Base-by-base conservation (phyloP, 2,888 invertebrate genomes). In the Halocaridina rubra region DNA sequence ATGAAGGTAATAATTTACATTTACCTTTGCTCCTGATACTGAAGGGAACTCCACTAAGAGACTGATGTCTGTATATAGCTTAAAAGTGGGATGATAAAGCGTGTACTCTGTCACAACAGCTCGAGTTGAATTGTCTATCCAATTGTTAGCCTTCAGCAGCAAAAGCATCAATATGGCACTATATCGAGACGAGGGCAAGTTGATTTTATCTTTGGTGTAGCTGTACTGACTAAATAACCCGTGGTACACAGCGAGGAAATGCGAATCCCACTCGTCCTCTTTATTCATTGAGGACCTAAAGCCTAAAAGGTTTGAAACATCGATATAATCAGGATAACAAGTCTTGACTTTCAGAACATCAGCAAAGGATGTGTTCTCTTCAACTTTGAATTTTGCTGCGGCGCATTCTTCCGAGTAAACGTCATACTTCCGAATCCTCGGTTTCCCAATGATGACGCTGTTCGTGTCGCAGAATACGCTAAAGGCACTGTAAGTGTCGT, bases 191-290 rank as follows among this genome's bases (percentile, higher is more conserved):
- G 33, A 67, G 13, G 80, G 30, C 16, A 86, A 39, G 16, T n/a
- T n/a, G 10, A 82, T 64, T 53, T 80, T 72, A n/a, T 71, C 29
- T 3, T 72, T 27, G 19, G 86, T 82, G 61, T 80, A 86, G 74
- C 86, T 86, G 61, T 86, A 86, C 39, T 80, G 69, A 22, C 81
- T 32, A 59, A 69, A 82, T 24, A 19, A 39, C 13, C 86, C 86
- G n/a, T 80, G 57, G 32, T 72, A 75, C 24, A 86, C 80, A 27
- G 86, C 86, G 10, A 86, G 82, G 57, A 81, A 86, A 46, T 86
- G 86, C 3, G 82, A 82, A 46, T 86, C 86, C 86, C 86, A 86
- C 76, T 81, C 76, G 46, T 86, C 81, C 39, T 80, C 81, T 30
- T 72, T 84, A 32, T 84, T 71, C 8, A 19, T 30, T 24, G 39